A percentile compares a stretch with the other conserved stretches of the same genome.
phyloP scores from a whole-genome alignment of 2,888 invertebrate species.

The Pandemis heparana region DNA sequence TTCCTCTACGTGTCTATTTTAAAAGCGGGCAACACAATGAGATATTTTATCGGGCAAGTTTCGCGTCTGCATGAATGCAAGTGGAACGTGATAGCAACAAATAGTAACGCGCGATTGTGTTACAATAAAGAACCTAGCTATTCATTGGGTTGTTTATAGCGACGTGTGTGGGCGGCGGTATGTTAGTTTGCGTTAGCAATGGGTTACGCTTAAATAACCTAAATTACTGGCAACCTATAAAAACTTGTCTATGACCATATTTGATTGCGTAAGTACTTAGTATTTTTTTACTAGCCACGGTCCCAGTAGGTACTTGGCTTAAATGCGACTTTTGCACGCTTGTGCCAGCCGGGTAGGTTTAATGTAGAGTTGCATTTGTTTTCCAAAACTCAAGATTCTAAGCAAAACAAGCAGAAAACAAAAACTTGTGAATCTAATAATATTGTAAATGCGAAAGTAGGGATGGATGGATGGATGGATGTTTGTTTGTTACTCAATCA shows the following conservation, averaged over 20 bases:
- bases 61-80: constrained; percentile 60
- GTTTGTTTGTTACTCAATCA: no score
- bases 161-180: constrained; percentile 52
- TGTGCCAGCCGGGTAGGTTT: not conserved
- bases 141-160: constrained; percentile 47
- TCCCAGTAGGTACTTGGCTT: no score
- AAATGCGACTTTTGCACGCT: no score
- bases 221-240: not conserved
- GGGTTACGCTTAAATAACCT: not conserved
- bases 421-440: no score
- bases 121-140: constrained; percentile 58
- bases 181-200: constrained; percentile 12
- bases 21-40: constrained; percentile 63
- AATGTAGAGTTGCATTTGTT: no score
- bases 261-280: no score
- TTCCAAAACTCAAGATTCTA: no score
- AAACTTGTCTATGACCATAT: not conserved
- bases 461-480: no score
- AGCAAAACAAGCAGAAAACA: no score
- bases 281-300: no score
- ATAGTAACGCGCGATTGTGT: constrained; percentile 63
- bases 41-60: constrained; percentile 64
- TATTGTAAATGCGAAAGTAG: no score
- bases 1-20: constrained; percentile 71
- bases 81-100: constrained; percentile 75